These are phyloP conservation scores for Erethizon dorsatum DNA, from an alignment of 2,797 vertebrate species.

Conservation along the genomic window DNA sequence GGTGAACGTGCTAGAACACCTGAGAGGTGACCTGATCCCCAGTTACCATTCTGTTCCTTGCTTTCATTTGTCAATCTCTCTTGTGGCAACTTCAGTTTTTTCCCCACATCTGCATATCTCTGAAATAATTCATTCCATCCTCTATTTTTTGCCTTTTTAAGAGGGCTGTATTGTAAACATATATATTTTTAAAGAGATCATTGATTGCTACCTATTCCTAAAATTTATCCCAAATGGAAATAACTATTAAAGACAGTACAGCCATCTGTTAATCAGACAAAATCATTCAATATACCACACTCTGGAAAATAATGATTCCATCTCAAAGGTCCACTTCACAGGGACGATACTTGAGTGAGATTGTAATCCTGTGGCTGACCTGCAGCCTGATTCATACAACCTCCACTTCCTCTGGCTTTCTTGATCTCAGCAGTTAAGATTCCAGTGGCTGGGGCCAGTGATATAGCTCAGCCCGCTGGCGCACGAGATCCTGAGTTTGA, in stretches of 20 bases:
- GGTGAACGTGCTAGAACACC: background rate
- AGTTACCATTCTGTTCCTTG: background rate
- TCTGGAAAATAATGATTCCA: background rate
- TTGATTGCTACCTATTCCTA: background rate
- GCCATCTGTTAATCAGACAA: background rate
- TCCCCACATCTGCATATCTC: background rate
- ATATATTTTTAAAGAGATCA: background rate
- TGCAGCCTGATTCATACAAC: fast-evolving
- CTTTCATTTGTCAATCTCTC: background rate
- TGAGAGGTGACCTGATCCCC: background rate
- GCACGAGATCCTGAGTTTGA: too few species aligned
- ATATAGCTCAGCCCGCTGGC: too few species aligned
- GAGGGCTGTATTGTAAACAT: background rate
- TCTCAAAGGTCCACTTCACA: background rate
- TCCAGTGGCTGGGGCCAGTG: too few species aligned
- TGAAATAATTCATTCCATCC: background rate
- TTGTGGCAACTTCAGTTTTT: background rate
- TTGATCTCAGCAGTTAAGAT: background rate
- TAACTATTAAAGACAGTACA: background rate
- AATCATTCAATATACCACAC: background rate
- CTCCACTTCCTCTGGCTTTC: background rate
- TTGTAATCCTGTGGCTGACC: too few species aligned
- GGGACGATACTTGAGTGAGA: background rate
- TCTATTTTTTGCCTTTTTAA: background rate
- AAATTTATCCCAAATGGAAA: background rate